Evolutionary conservation across 2,113 vertebrate species (phyloP), one percentile per base, ranked within the genome.

Genomic region (Puma concolor): DNA sequence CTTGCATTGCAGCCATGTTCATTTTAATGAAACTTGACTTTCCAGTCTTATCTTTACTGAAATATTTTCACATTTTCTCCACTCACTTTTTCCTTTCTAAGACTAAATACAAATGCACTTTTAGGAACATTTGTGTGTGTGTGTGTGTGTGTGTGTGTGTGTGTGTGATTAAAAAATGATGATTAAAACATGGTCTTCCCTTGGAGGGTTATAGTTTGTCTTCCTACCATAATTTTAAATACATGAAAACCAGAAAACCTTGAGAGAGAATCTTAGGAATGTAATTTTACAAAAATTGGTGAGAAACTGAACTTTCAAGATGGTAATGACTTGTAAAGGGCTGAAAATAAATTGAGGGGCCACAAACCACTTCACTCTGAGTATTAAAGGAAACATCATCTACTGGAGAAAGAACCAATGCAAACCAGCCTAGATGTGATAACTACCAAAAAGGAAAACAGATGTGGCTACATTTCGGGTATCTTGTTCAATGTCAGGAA

Each of bases 11-110:
- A 19, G 13, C 52, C 31, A 12, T 93, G 48, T 85, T 98, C 72
- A 86, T 88, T 95, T 96, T 87, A 90, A 90, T 76, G 71, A 92
- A 29, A 76, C 14, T 79, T 41, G 52, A 27, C 13, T 82, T 94
- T 87, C 69, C 64, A 64, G 36, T 89, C 60, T 94, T 95, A 83
- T 90, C 63, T 93, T 81, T 91, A 33, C 25, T 64, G 16, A 96
- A 83, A 81, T 84, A 71, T 57, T 87, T 87, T 96, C 48, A 92
- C 25, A 88, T 94, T 96, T 92, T 92, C 25, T 95, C 50, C 54
- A 91, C 10, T 89, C 4, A 86, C 3, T 38, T 93, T 67, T 57
- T 89, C 29, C 15, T 81, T 93, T 92, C 84, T 88, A 16, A 88
- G 64, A 66, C 44, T 54, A 63, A 97, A 93, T n/a, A 84, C 83